Evolutionary conservation across 2,888 invertebrate genomes (phyloP), one percentile per base, ranked within the genome.

Genomic region (Tachina lurida): DNA sequence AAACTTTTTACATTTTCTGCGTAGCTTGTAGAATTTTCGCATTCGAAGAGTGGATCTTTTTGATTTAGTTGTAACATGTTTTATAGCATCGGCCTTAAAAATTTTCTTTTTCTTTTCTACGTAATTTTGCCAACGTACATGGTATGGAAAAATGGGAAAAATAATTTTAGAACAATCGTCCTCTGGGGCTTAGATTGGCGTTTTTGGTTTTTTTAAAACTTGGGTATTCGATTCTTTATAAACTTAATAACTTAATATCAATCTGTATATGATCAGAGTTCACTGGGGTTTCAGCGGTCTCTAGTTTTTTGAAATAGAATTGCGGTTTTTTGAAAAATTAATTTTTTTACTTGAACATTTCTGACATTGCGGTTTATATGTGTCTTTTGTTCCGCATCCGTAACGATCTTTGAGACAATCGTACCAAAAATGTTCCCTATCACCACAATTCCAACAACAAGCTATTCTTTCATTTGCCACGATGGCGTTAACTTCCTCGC

Each of bases 11-110:
- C 62, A 65, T 19, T 47, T 15, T 17, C 17, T 54, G 3, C 63
- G 52, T 15, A 12, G 31, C 49, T 60, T 58, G 12, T 67, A 77
- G 73, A 67, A 83, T 0, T 31, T 13, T 3, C 77, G 65, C 19
- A 77, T 10, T 17, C 83, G 31, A 9, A 52, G 41, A 4, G 77
- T 83, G 3, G 71, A 83, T 31, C 73, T 31, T 73, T 67, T 77
- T 3, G 54, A 47, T 41, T 71, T 71, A 0, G 17, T 4, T 17
- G 39, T 22, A 45, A 4, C 3, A 15, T 41, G 7, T 1, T 10
- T 10, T 10, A 17, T 39, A 1, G 0, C 8, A 9, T 31, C n/a
- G 4, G n/a, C 10, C 15, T 39, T 49, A 74, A 74, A 73, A 45
- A 65, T 63, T 43, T n/a, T 10, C 13, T 56, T 80, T 13, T 4